These are phyloP conservation scores for Dynastes tityus DNA, from an alignment of 2,888 invertebrate species.

Conservation along the genomic window DNA sequence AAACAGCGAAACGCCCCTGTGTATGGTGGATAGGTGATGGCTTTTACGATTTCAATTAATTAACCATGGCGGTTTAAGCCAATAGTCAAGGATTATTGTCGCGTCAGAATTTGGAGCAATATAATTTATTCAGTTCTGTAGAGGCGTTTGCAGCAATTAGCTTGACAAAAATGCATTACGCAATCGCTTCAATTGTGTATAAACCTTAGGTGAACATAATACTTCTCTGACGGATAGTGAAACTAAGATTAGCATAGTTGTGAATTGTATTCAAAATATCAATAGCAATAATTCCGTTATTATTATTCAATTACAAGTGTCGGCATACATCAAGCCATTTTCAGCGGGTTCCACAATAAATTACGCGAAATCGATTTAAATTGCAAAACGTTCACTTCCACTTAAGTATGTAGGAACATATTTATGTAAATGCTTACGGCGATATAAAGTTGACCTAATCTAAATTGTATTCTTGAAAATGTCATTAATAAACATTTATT, in stretches of 20 bases:
- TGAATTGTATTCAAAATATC: constrained; percentile 33
- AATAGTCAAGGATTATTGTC: too few relatives aligned
- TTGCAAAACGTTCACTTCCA: constrained; percentile 35
- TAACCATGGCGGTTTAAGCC: too few relatives aligned
- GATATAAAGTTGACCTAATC: constrained; percentile 14
- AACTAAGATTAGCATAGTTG: constrained; percentile 24
- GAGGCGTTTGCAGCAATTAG: too few relatives aligned
- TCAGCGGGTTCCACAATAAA: constrained; percentile 18
- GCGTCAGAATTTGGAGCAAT: too few relatives aligned
- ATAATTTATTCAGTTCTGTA: too few relatives aligned
- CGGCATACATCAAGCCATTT: constrained; percentile 31
- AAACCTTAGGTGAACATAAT: not conserved
- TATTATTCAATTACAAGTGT: constrained; percentile 37
- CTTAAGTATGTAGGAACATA: constrained; percentile 8
- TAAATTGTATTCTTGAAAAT: constrained; percentile 13
- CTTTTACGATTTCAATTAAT: too few relatives aligned
- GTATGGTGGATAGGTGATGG: too few relatives aligned
- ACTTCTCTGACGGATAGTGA: constrained; percentile 17
- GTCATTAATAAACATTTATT: constrained; percentile 23
- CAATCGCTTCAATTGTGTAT: not conserved
- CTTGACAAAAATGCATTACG: not conserved
- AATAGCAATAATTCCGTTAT: constrained; percentile 31
- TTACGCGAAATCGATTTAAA: constrained; percentile 26
- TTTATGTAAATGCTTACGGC: constrained; percentile 1
- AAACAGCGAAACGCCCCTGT: too few relatives aligned